Conservation (phyloP, 2,888 invertebrate species). For the Hydriomena furcata region DNA sequence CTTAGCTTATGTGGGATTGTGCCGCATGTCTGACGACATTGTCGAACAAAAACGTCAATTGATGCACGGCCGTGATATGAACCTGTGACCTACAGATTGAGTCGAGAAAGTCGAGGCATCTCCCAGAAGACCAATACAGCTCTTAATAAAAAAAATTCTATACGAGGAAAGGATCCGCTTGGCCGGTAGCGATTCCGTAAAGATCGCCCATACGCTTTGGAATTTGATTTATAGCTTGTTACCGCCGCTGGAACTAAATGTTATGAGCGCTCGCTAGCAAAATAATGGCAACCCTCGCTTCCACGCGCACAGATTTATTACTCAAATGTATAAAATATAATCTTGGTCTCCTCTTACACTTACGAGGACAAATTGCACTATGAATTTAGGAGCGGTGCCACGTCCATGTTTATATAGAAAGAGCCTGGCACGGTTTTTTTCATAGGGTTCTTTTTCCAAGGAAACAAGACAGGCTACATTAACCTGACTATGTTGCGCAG, state of each 20-base stretch:
- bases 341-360: slow-evolving; percentile 15
- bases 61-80: too few relatives aligned
- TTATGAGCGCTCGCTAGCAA: slow-evolving; percentile 43
- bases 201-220: slow-evolving; percentile 62
- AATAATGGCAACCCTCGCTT: slow-evolving; percentile 49
- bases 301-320: slow-evolving; percentile 37
- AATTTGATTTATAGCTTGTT: slow-evolving; percentile 68
- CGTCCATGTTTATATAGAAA: too few relatives aligned
- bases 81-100: too few relatives aligned
- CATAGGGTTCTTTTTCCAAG: too few relatives aligned
- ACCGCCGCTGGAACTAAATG: slow-evolving; percentile 50
- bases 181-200: slow-evolving; percentile 56
- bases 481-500: too few relatives aligned
- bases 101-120: too few relatives aligned
- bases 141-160: neutral
- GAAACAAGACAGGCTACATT: too few relatives aligned
- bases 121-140: too few relatives aligned
- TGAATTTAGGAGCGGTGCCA: slow-evolving; percentile 1
- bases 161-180: slow-evolving; percentile 24
- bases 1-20: too few relatives aligned
- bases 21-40: too few relatives aligned
- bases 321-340: slow-evolving; percentile 27
- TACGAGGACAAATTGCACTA: slow-evolving; percentile 27
- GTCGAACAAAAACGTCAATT: too few relatives aligned
- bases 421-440: neutral